Evolutionary conservation across 2,797 vertebrate species (phyloP).

Genomic region (Manis pentadactyla): DNA sequence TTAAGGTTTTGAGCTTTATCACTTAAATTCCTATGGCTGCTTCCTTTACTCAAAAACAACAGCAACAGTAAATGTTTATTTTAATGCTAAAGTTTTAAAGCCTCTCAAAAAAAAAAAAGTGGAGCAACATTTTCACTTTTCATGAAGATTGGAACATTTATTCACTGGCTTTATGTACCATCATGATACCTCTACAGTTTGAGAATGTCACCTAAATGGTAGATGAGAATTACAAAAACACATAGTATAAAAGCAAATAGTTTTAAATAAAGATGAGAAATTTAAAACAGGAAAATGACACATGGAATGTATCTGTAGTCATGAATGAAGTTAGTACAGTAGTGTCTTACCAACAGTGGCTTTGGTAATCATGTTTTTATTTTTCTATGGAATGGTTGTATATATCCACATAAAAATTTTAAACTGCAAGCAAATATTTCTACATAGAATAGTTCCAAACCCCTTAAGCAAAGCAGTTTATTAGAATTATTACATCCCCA

Average conservation of each 20-base stretch:
- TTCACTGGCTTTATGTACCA: background rate
- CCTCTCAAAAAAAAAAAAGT: background rate
- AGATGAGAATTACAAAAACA: background rate
- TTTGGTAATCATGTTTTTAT: background rate
- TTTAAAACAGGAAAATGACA: background rate
- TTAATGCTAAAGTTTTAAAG: background rate
- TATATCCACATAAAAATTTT: background rate
- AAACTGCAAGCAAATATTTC: background rate
- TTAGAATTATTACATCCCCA: background rate
- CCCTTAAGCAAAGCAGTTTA: background rate
- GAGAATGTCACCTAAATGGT: background rate
- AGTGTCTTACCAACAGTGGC: background rate
- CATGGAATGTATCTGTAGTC: background rate
- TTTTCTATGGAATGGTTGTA: background rate
- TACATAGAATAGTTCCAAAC: background rate
- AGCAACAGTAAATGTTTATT: background rate
- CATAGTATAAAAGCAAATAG: background rate
- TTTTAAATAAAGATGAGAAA: conserved; percentile 19
- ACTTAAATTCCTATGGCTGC: background rate
- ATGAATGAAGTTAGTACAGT: background rate
- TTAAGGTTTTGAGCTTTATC: background rate
- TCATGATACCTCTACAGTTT: background rate
- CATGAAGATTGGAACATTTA: background rate
- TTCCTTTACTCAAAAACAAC: background rate
- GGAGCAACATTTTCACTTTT: background rate